phyloP scores from a whole-genome alignment of 2,797 vertebrate genomes.

The Cynodonichthys magdalenae region DNA sequence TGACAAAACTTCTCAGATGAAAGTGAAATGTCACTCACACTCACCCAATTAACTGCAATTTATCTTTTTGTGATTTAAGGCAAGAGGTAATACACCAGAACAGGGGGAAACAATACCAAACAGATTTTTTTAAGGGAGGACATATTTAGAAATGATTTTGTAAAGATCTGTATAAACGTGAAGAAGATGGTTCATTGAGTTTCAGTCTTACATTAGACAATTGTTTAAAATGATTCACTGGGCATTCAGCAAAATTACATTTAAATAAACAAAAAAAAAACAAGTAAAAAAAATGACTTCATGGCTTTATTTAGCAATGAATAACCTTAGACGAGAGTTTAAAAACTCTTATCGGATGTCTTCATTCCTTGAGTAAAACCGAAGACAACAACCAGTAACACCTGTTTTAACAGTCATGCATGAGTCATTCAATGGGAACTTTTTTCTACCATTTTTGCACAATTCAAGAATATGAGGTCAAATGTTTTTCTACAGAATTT shows the following conservation, averaged over 20 bases:
- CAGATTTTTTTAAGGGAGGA: too few species aligned
- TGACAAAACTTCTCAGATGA: too few species aligned
- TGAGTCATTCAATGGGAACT: conserved; percentile 6
- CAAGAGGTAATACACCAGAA: too few species aligned
- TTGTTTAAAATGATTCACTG: neutral
- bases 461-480: neutral
- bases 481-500: neutral
- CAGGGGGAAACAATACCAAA: too few species aligned
- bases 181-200: conserved; percentile 18
- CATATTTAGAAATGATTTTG: too few species aligned
- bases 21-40: too few species aligned
- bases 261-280: neutral
- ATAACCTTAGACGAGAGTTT: neutral
- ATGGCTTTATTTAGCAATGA: too few species aligned
- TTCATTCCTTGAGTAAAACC: neutral
- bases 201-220: conserved; percentile 7
- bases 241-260: neutral
- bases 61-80: neutral
- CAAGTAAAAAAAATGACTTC: neutral
- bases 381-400: conserved; percentile 22
- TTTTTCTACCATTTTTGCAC: neutral
- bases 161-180: too few species aligned
- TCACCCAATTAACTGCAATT: neutral
- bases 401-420: conserved; percentile 28
- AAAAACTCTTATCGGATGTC: neutral